Evolutionary conservation across 2,113 vertebrate species (phyloP), one percentile per base, ranked within the genome.

Genomic region (Eclectus roratus): DNA sequence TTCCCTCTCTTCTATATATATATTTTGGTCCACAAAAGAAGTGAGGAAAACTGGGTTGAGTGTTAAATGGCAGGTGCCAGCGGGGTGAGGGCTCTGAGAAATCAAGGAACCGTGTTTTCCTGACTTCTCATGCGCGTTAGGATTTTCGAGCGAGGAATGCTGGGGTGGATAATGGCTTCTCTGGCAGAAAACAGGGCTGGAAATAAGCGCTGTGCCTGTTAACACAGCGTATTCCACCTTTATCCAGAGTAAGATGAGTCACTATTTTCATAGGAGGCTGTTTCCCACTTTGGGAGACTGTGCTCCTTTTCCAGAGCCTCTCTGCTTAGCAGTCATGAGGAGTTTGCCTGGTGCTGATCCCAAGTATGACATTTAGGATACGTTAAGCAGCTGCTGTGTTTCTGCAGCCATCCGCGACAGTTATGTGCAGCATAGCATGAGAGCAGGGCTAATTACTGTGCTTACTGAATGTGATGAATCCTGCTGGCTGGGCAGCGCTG

Each of bases 401-500:
- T 65, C 65, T 76, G 81, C 81, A 83, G 92, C 95, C 84, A 35
- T 56, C 82, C 4, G 37, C 80, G 85, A 17, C 41, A 15, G 70
- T 86, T 60, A 4, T 17, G 89, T 86, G 93, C 58, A 64, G 16
- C 29, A 27, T 21, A 72, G 41, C 56, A 82, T 41, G 81, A 58
- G 94, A 85, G 80, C 73, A 60, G 83, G 77, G 49, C 5, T n/a
- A 53, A 91, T 94, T 87, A 10, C 92, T 52, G 64, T 44, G 74
- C 69, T 93, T 47, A 72, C 31, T 47, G 68, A 23, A 28, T 27
- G 86, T 49, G 92, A 93, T 97, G 77, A 78, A 93, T 97, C 85
- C 95, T 93, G 76, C 91, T 97, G 97, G 47, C 94, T 83, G 91
- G 86, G 81, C 92, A 95, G 93, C 6, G 4, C 52, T 89, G 94